Percentiles rank a stretch among this genome's conserved stretches.
These are phyloP conservation scores for Streptopelia turtur DNA, from an alignment of 2,797 vertebrate genomes.

Conservation along the genomic window DNA sequence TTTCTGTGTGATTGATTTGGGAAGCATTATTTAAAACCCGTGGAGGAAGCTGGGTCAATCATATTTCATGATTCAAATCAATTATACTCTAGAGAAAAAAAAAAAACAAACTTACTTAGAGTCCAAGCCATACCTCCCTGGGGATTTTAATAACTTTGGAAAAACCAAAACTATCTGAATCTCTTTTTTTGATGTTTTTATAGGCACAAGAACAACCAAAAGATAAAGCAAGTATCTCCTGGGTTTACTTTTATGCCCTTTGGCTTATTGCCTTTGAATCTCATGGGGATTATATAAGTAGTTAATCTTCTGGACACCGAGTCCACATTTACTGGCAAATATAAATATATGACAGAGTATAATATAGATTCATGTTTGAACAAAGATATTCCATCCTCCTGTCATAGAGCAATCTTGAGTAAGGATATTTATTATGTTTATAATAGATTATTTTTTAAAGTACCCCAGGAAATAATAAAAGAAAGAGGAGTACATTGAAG, in stretches of 20 bases:
- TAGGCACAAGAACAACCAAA: not conserved
- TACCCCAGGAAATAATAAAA: not conserved
- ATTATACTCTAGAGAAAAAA: not conserved
- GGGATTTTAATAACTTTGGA: not conserved
- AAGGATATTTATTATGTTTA: not conserved
- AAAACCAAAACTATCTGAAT: not conserved
- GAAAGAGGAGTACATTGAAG: not conserved
- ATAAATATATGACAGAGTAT: not conserved
- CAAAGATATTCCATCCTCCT: not conserved
- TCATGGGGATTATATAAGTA: not conserved
- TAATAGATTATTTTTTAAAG: not conserved
- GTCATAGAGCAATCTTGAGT: not conserved
- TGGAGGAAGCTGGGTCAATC: not conserved
- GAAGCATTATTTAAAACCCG: constrained; percentile 7
- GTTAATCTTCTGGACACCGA: not conserved
- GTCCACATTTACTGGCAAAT: not conserved
- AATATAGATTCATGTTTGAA: not conserved
- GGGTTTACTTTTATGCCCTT: not conserved
- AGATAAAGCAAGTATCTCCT: not conserved
- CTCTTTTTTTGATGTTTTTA: not conserved
- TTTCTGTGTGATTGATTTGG: not conserved
- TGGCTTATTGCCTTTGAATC: not conserved
- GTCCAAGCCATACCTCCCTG: not conserved
- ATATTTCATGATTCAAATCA: not conserved
- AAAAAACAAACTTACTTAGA: not conserved